A percentile compares a stretch with the other conserved stretches of the same genome.
Evolutionary conservation across 1,140 invertebrate genomes (phyloP).

Genomic region (Brachystomella parvula): DNA sequence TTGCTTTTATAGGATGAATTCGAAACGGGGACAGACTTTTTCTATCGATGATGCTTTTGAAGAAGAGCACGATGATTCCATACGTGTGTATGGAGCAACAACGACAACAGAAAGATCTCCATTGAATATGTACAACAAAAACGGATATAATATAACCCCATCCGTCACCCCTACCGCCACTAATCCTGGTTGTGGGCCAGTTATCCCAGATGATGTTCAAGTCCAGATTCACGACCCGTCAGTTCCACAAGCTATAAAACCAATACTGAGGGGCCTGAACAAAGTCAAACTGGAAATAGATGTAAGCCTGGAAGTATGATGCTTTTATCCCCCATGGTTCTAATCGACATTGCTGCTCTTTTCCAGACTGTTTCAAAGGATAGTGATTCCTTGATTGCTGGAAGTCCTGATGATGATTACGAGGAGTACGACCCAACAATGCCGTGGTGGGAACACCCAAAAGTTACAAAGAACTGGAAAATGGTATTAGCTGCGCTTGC

Average conservation of each 20-base stretch:
- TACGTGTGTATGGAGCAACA: slow-evolving; percentile 64
- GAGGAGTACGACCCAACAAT: slow-evolving; percentile 42
- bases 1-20: slow-evolving; percentile 24
- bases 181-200: slow-evolving; percentile 12
- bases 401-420: slow-evolving; percentile 50
- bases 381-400: slow-evolving; percentile 63
- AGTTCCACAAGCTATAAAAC: slow-evolving; percentile 28
- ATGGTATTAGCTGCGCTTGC: slow-evolving; percentile 69
- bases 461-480: slow-evolving; percentile 74
- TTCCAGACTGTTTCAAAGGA: slow-evolving; percentile 65
- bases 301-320: slow-evolving; percentile 34
- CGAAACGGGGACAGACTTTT: slow-evolving; percentile 49
- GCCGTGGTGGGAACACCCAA: slow-evolving; percentile 72
- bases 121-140: slow-evolving; percentile 41
- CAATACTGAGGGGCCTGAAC: slow-evolving; percentile 29
- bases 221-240: slow-evolving; percentile 34
- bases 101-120: slow-evolving; percentile 54
- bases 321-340: neutral
- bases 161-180: neutral
- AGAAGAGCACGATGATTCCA: slow-evolving; percentile 67
- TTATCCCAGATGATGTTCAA: slow-evolving; percentile 28
- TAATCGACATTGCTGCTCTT: slow-evolving; percentile 6
- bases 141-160: slow-evolving; percentile 11
- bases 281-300: slow-evolving; percentile 38
- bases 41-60: slow-evolving; percentile 74